A percentile compares a stretch with the other conserved stretches of the same genome.
phyloP scores from a whole-genome alignment of 2,888 invertebrate genomes.

The Amiota minor region DNA sequence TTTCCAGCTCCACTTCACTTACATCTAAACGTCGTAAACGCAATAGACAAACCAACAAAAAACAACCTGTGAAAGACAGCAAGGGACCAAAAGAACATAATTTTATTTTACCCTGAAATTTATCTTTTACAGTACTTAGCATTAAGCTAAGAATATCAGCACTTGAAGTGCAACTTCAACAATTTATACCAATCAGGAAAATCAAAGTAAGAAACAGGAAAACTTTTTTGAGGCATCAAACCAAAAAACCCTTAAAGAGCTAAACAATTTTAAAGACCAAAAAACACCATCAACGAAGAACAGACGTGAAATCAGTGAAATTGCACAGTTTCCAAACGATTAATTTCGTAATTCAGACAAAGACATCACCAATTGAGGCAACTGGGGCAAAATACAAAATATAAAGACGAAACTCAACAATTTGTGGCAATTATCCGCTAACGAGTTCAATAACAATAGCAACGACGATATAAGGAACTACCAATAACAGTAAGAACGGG shows the following conservation, averaged over 20 bases:
- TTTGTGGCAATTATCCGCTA: slow-evolving; percentile 49
- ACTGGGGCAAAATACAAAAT: slow-evolving; percentile 35
- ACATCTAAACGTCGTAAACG: too few relatives aligned
- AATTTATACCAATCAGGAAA: too few relatives aligned
- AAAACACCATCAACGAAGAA: neutral
- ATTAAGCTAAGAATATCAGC: neutral
- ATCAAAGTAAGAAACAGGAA: too few relatives aligned
- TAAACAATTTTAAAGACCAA: slow-evolving; percentile 1
- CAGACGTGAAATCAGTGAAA: slow-evolving; percentile 45
- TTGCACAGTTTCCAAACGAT: slow-evolving; percentile 57
- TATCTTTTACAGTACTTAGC: slow-evolving; percentile 5
- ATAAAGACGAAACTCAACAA: neutral
- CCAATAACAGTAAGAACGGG: slow-evolving; percentile 22
- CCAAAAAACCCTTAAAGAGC: slow-evolving; percentile 5
- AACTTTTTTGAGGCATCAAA: neutral
- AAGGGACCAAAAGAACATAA: too few relatives aligned
- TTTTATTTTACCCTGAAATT: neutral
- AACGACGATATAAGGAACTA: slow-evolving; percentile 8
- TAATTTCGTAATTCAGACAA: slow-evolving; percentile 52
- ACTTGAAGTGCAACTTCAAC: too few relatives aligned
- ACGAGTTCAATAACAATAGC: slow-evolving; percentile 28
- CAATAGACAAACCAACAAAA: too few relatives aligned
- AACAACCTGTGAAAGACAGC: too few relatives aligned
- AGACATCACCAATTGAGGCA: slow-evolving; percentile 11
- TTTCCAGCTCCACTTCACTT: slow-evolving; percentile 47